Evolutionary conservation across 2,888 invertebrate genomes (phyloP).

Genomic region (Plemyria rubiginata): DNA sequence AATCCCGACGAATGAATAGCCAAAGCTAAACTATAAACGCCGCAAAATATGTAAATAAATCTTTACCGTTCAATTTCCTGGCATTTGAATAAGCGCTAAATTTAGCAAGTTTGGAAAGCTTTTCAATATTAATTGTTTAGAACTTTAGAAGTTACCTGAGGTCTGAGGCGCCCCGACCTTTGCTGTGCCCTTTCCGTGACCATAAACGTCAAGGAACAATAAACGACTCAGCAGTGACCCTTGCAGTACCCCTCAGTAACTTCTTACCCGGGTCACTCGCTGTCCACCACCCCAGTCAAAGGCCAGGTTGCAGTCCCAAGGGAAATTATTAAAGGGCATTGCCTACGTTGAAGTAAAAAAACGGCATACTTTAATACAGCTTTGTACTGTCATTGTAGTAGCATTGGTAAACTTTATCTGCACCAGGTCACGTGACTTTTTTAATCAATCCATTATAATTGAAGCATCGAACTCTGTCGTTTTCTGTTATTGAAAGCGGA

Average conservation of each 20-base stretch:
- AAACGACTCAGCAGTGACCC: constrained; percentile 77
- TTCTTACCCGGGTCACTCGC: constrained; percentile 73
- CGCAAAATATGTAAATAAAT: constrained; percentile 60
- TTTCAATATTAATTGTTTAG: constrained; percentile 65
- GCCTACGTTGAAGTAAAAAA: constrained; percentile 78
- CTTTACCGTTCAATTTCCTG: constrained; percentile 57
- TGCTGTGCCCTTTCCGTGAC: constrained; percentile 76
- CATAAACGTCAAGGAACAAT: constrained; percentile 83
- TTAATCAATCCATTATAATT: constrained; percentile 32
- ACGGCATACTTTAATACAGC: constrained; percentile 73
- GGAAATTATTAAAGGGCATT: constrained; percentile 86
- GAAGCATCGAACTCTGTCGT: constrained; percentile 13
- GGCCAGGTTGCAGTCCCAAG: constrained; percentile 74
- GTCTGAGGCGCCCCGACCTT: constrained; percentile 66
- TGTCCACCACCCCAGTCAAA: constrained; percentile 82
- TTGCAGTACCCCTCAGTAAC: constrained; percentile 67
- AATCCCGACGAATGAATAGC: constrained; percentile 51
- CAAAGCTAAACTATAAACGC: constrained; percentile 51
- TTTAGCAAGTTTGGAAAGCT: constrained; percentile 48
- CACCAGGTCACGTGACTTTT: constrained; percentile 68
- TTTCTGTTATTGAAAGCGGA: constrained; percentile 29
- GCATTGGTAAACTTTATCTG: constrained; percentile 58
- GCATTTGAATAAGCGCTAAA: constrained; percentile 55
- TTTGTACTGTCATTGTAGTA: constrained; percentile 50
- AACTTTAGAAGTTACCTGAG: constrained; percentile 67